Percentiles rank a stretch among this genome's conserved stretches.
Evolutionary conservation across 2,797 vertebrate species (phyloP).

Genomic region (Gymnoscopelus microlampas): DNA sequence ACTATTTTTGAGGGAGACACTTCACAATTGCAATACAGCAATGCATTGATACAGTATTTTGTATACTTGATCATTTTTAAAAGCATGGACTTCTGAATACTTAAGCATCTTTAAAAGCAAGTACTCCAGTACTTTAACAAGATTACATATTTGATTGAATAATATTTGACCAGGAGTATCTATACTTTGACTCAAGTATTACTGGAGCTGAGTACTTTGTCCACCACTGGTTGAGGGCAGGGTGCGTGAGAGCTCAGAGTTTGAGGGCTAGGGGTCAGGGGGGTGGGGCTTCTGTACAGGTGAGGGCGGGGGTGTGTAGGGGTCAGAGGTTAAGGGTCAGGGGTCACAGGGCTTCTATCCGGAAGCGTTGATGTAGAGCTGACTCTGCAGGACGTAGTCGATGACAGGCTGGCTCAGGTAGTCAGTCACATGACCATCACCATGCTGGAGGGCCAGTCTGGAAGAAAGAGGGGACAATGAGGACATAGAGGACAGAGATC

Average conservation of each 20-base stretch:
- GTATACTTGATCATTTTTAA: slow-evolving; percentile 62
- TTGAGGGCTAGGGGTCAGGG: no score
- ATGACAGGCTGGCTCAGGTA: slow-evolving; percentile 96
- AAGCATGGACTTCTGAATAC: no score
- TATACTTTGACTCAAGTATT: no score
- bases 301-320: background rate
- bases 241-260: slow-evolving; percentile 10
- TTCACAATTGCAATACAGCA: no score
- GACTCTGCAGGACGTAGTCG: slow-evolving; percentile 98
- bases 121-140: no score
- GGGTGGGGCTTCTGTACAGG: background rate
- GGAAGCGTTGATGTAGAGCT: slow-evolving; percentile 97
- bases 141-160: no score
- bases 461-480: background rate
- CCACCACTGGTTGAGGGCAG: slow-evolving; percentile 71
- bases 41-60: slow-evolving; percentile 23
- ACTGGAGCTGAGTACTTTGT: slow-evolving; percentile 64
- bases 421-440: slow-evolving; percentile 95
- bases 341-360: slow-evolving; percentile 79
- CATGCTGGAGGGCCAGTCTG: slow-evolving; percentile 97
- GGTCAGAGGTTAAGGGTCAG: background rate
- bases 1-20: no score
- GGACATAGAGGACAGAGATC: no score
- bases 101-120: slow-evolving; percentile 65
- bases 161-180: no score